Percentiles rank a stretch among this genome's conserved stretches.
These are phyloP conservation scores for Drymodes brunneopygia DNA, from an alignment of 2,113 vertebrate species.

Conservation along the genomic window DNA sequence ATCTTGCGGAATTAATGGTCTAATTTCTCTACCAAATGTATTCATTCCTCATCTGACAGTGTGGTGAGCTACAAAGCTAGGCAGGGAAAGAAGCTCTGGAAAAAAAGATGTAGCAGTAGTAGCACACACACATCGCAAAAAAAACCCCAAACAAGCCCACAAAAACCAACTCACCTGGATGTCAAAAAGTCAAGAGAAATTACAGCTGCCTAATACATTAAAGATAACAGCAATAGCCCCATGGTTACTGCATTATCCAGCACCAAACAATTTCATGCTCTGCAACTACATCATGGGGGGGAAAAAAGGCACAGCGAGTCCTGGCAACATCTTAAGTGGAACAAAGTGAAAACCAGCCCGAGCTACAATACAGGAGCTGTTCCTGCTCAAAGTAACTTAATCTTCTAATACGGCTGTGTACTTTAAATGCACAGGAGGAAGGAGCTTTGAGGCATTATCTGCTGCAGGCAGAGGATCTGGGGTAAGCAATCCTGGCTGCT, in stretches of 20 bases:
- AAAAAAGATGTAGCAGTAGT: background rate
- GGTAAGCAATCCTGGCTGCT: background rate
- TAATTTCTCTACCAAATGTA: constrained; percentile 20
- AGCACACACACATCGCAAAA: fast-evolving
- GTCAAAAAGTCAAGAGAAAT: background rate
- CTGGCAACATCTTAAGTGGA: constrained; percentile 14
- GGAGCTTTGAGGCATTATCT: constrained; percentile 53
- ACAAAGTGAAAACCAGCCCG: background rate
- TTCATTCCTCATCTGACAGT: background rate
- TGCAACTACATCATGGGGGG: background rate
- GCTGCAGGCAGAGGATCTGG: background rate
- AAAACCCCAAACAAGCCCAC: background rate
- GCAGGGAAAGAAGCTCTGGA: background rate
- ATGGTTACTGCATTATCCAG: background rate
- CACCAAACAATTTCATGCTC: background rate
- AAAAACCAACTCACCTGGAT: background rate
- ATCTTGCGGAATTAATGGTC: background rate
- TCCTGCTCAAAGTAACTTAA: constrained; percentile 20
- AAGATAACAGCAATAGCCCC: background rate
- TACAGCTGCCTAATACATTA: background rate
- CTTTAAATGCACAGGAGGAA: constrained; percentile 39
- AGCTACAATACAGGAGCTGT: background rate
- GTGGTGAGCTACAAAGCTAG: background rate
- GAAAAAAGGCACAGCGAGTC: background rate
- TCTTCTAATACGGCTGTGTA: constrained; percentile 14